Conservation (phyloP, 2,113 vertebrate genomes). For the Astur gentilis region DNA sequence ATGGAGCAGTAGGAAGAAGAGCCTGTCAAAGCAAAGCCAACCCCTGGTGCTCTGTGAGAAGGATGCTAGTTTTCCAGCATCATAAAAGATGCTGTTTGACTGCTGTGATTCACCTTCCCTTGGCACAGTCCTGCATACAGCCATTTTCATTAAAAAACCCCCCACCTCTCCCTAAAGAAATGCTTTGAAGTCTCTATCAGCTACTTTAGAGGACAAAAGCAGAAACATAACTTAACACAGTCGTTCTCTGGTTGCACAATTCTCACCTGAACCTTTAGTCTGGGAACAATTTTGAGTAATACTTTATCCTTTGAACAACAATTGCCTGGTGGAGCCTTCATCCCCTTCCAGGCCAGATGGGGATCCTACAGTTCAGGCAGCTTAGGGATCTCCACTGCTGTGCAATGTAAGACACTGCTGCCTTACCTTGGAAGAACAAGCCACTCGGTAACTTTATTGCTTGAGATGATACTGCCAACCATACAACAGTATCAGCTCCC, state of each 20-base stretch:
- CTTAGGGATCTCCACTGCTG: neutral
- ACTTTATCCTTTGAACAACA: neutral
- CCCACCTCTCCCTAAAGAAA: neutral
- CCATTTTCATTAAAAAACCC: neutral
- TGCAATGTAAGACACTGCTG: fast-evolving
- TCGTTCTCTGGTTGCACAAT: neutral
- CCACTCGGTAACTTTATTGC: conserved; percentile 67
- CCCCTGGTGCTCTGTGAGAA: neutral
- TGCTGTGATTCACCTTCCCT: neutral
- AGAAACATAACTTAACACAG: neutral
- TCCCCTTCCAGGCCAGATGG: neutral
- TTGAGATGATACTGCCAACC: conserved; percentile 69
- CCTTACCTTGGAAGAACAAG: conserved; percentile 82
- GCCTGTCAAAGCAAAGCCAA: neutral
- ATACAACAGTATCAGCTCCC: conserved; percentile 78
- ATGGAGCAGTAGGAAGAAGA: neutral
- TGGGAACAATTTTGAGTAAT: neutral
- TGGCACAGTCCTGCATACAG: neutral
- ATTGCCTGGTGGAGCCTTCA: neutral
- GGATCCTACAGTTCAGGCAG: neutral
- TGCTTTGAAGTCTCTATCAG: neutral
- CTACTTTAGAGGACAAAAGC: neutral
- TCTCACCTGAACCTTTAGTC: neutral
- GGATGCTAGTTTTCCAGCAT: neutral
- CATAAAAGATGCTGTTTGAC: neutral